A percentile compares a stretch with the other conserved stretches of the same genome.
These are phyloP conservation scores for Hirundo rustica DNA, from an alignment of 2,797 vertebrate genomes.

Conservation along the genomic window DNA sequence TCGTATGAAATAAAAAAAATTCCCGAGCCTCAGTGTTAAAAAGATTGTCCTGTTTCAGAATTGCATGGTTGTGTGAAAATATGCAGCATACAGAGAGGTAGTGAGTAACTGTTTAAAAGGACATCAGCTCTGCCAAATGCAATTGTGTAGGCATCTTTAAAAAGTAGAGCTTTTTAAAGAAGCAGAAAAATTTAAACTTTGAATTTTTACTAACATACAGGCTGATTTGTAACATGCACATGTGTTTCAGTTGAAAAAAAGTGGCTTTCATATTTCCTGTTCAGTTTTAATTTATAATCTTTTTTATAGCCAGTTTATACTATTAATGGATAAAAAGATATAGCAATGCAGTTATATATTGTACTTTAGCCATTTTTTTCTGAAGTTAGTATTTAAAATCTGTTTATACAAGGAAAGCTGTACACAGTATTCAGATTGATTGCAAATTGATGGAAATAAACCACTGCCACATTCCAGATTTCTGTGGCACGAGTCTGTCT, in stretches of 20 bases:
- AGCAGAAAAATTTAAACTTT: not conserved
- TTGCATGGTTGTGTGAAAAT: not conserved
- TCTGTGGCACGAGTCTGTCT: not conserved
- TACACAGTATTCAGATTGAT: not conserved
- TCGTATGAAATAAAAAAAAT: not conserved
- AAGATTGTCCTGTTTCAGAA: not conserved
- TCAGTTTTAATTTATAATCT: not conserved
- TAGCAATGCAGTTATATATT: not conserved
- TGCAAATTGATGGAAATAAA: not conserved
- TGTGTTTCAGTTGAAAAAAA: not conserved
- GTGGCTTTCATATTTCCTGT: not conserved
- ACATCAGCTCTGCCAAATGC: not conserved
- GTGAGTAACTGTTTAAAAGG: not conserved
- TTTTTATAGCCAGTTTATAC: not conserved
- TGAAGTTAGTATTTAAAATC: not conserved
- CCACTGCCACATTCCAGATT: not conserved
- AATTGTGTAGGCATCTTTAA: not conserved
- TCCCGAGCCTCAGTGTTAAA: not conserved
- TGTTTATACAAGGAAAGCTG: not conserved
- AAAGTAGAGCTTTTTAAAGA: not conserved
- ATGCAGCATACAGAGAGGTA: not conserved
- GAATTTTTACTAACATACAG: not conserved
- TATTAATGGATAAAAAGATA: not conserved
- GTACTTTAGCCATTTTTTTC: not conserved
- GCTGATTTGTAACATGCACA: not conserved